Evolutionary conservation across 2,797 vertebrate genomes (phyloP).

Genomic region (Halcyon smyrnensis): DNA sequence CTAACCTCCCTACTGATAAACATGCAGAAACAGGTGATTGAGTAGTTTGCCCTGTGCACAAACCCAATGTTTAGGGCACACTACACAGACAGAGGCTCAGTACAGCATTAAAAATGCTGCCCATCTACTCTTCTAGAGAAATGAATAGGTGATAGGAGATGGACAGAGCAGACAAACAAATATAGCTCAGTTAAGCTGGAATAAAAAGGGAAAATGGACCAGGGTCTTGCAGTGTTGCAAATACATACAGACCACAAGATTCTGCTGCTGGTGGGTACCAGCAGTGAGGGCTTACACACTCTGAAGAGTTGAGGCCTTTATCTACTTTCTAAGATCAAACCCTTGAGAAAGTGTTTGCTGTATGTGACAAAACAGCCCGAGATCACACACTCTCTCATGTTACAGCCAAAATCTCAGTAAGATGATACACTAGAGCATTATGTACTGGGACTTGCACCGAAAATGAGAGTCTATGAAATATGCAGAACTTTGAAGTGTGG

Average conservation of each 20-base stretch:
- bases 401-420: neutral
- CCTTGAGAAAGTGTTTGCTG: neutral
- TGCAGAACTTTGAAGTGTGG: neutral
- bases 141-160: neutral
- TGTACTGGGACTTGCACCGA: neutral
- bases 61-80: neutral
- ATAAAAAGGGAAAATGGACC: neutral
- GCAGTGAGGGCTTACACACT: neutral
- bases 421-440: neutral
- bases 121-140: neutral
- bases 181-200: neutral
- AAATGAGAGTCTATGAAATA: neutral
- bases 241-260: accelerated
- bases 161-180: neutral
- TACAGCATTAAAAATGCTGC: neutral
- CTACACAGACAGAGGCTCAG: neutral
- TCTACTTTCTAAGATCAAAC: neutral
- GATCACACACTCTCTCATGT: neutral
- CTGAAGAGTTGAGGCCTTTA: neutral
- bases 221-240: neutral
- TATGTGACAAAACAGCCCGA: neutral
- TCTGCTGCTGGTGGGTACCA: neutral
- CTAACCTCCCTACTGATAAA: neutral
- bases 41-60: neutral
- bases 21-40: neutral